A percentile compares a stretch with the other conserved stretches of the same genome.
phyloP scores from a whole-genome alignment of 2,113 vertebrate species.

The Capreolus pygargus region DNA sequence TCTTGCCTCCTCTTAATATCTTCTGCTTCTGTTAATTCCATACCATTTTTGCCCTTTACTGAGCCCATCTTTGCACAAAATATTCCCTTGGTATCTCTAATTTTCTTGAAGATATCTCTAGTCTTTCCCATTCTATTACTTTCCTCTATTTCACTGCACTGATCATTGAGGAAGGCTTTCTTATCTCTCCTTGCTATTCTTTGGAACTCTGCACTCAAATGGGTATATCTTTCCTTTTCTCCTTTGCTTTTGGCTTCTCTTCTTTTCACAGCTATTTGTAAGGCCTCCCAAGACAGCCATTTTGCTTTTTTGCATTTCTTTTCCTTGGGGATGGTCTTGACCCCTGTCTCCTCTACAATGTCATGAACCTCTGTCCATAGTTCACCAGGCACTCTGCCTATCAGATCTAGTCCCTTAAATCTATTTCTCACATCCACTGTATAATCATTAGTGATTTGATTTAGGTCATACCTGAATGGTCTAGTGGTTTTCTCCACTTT shows the following conservation, averaged over 20 bases:
- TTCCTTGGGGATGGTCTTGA: not conserved
- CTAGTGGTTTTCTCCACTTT: not conserved
- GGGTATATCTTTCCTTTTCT: not conserved
- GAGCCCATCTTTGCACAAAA: not conserved
- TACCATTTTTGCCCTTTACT: not conserved
- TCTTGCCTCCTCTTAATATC: not conserved
- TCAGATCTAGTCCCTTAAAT: not conserved
- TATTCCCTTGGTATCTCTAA: not conserved
- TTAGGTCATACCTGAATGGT: not conserved
- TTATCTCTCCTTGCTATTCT: not conserved
- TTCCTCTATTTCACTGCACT: not conserved
- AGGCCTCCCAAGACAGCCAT: not conserved
- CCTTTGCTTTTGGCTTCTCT: not conserved
- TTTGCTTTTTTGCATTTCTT: not conserved
- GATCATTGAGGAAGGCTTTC: not conserved
- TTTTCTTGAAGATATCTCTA: not conserved
- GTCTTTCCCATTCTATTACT: not conserved
- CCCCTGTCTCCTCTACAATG: not conserved
- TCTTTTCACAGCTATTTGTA: not conserved
- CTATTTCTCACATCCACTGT: not conserved
- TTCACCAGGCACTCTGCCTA: not conserved
- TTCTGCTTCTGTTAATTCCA: not conserved
- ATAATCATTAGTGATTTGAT: not conserved
- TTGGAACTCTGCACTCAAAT: not conserved
- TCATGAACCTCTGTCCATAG: not conserved